Percentiles rank a stretch among this genome's conserved stretches.
Evolutionary conservation across 2,113 vertebrate genomes (phyloP).

Genomic region (Melanotaenia duboulayi): DNA sequence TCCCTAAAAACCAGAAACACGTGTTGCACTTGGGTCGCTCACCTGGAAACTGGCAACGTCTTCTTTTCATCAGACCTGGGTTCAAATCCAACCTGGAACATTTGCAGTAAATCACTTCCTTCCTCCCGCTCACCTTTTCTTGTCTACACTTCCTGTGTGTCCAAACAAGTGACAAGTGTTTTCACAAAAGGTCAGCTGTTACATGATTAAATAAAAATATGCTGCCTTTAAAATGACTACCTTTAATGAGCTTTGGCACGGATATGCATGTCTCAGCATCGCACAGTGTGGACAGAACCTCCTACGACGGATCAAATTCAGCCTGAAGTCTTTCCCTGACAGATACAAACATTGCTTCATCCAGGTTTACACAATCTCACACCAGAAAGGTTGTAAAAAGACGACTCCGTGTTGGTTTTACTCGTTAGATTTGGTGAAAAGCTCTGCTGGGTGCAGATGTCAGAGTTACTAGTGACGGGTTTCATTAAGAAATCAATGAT

Average conservation of each 20-base stretch:
- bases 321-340: not conserved
- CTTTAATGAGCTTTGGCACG: slow-evolving; percentile 48
- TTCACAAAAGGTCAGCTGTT: not conserved
- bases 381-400: slow-evolving; percentile 4
- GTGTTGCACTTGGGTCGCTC: not conserved
- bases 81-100: no score
- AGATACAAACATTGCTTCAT: not conserved
- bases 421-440: slow-evolving; percentile 42
- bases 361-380: slow-evolving; percentile 15
- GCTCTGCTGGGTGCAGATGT: slow-evolving; percentile 18
- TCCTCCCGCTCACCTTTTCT: no score
- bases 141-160: not conserved
- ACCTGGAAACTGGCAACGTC: not conserved
- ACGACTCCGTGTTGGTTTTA: slow-evolving; percentile 9
- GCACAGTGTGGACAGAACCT: slow-evolving; percentile 34
- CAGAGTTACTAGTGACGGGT: slow-evolving; percentile 21
- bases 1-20: not conserved
- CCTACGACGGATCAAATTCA: not conserved
- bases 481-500: slow-evolving; percentile 30
- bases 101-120: no score
- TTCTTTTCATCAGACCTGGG: no score
- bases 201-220: no score
- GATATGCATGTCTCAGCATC: slow-evolving; percentile 22
- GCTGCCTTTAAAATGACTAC: not conserved
- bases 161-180: not conserved